Evolutionary conservation across 2,888 invertebrate species (phyloP), one percentile per base, ranked within the genome.

Genomic region (Drosophila barbarae): DNA sequence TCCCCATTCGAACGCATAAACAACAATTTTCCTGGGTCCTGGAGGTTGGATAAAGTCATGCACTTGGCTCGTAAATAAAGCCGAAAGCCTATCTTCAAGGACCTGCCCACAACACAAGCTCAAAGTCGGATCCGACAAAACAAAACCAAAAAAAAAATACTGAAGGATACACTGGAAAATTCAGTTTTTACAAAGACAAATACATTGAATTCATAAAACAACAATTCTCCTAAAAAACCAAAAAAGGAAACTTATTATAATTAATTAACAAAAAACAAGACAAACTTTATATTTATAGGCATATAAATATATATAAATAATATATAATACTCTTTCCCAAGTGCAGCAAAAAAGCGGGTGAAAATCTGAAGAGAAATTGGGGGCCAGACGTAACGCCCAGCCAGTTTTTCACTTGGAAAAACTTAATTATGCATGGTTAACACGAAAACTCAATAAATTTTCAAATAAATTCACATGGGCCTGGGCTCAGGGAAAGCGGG

Each of bases 341-440:
- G 32, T 47, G 46, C 32, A 21, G 30, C 8, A 46, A 30, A 44
- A 8, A 42, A 8, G n/a, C 23, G 42, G 26, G 26, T 3, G 42
- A 26, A 26, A 30, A 30, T 21, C 18, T 30, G 46, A 30, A 34
- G 30, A 47, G 46, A 47, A 47, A 47, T 47, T 36, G 54, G 15
- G 56, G 56, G 54, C 32, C 42, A 15, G 34, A 44, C 59, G 44
- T 18, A 23, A 64, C 61, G 63, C 60, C 66, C 57, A 52, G 68
- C 44, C 66, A 44, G 68, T 66, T 66, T 51, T 66, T 66, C 66
- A 57, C 55, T 71, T 65, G 71, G 69, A 74, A 79, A 83, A 87
- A 87, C 86, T 86, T 86, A 87, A 86, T 86, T 86, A 86, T 87
- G 87, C 87, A 84, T 86, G 86, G 87, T 86, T 87, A 87, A 86